Conservation (phyloP, 92 coral and sea anemone species). For the Porites evermanni region DNA sequence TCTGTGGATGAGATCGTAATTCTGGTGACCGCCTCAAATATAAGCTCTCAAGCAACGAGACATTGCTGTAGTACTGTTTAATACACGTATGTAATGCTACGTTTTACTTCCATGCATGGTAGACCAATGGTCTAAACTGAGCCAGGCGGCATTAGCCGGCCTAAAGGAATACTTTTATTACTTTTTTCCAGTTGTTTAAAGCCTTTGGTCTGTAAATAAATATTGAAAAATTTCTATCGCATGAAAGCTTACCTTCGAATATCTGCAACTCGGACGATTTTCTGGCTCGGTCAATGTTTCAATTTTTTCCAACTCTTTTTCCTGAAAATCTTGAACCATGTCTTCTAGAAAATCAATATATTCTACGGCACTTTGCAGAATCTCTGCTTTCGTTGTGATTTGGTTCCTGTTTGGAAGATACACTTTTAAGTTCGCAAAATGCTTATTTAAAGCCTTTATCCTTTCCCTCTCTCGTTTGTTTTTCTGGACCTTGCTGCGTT, state of each 20-base stretch:
- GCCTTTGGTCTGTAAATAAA: too few species aligned
- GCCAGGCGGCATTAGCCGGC: too few species aligned
- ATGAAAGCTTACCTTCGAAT: constrained; percentile 8
- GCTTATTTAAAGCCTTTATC: not conserved
- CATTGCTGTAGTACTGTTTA: too few species aligned
- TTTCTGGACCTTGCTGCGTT: not conserved
- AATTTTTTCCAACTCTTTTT: not conserved
- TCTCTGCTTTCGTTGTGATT: not conserved
- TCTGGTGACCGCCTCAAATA: too few species aligned
- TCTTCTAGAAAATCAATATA: constrained; percentile 12
- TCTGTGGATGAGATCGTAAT: too few species aligned
- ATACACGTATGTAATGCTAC: too few species aligned
- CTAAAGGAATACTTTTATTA: too few species aligned
- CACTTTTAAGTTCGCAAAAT: not conserved
- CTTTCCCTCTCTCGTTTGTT: constrained; percentile 10
- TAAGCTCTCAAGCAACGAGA: too few species aligned
- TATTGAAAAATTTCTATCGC: not conserved
- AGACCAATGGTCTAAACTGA: too few species aligned
- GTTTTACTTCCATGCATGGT: too few species aligned
- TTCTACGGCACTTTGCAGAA: not conserved
- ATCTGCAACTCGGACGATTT: constrained; percentile 29
- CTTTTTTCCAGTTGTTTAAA: too few species aligned
- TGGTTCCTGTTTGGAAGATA: not conserved
- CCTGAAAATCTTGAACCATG: not conserved
- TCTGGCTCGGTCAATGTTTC: not conserved